Evolutionary conservation across 2,888 invertebrate species (phyloP), one percentile per base, ranked within the genome.

Genomic region (Smittia aterrima): DNA sequence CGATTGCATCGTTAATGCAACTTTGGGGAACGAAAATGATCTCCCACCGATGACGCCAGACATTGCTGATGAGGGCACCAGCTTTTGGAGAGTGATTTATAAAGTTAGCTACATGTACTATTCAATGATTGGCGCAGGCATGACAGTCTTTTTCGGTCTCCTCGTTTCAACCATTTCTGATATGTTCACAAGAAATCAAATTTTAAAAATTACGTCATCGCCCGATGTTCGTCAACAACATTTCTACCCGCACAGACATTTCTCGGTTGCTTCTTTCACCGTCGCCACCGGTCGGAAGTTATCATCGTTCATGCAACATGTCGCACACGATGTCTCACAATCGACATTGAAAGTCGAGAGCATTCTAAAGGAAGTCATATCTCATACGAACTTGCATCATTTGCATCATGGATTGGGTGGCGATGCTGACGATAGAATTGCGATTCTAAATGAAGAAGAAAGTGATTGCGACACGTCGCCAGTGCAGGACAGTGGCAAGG

Each of bases 31-130:
- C 24, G 24, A 18, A 18, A 25, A 41, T 47, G 16, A 41, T 6
- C 9, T 32, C n/a, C n/a, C n/a, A n/a, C n/a, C n/a, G n/a, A 7
- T 68, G 32, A 1, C 40, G 72, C 53, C 75, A 20, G n/a, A 38
- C n/a, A 13, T 27, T n/a, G 16, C n/a, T 3, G 38, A 38, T 16
- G 22, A 20, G 22, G 41, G 38, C 25, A 24, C 22, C 9, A 25
- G 66, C 2, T 47, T 40, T 16, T 66, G 40, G 9, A 3, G 81
- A 79, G 83, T 86, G 80, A 81, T 93, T 75, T 93, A 91, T 80
- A 86, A 88, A n/a, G 84, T 94, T 72, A 93, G 93, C 32, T 96
- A 95, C 81, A 87, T 96, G 79, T 96, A 95, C 95, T 96, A 95
- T 83, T 92, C 94, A 6, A 89, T 89, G 73, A 87, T 95, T 75